Conservation (phyloP, 2,888 invertebrate species). For the Cryptus viduatorius region DNA sequence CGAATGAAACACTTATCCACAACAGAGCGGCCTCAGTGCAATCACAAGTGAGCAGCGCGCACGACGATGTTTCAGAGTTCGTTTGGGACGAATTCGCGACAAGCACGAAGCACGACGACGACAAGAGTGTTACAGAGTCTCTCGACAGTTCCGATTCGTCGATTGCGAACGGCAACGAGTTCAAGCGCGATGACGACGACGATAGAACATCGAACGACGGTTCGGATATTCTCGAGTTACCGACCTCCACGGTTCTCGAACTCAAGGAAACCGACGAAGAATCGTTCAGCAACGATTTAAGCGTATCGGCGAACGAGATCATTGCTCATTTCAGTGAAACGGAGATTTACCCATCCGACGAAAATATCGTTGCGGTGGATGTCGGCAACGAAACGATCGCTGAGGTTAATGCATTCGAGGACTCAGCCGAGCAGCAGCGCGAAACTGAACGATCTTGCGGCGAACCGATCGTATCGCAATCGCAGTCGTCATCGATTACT, state of each 20-base stretch:
- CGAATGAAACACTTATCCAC: not conserved
- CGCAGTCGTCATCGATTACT: not conserved
- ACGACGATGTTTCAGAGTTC: slow-evolving; percentile 55
- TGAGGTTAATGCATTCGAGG: not conserved
- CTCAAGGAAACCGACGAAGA: slow-evolving; percentile 75
- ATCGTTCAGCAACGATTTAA: slow-evolving; percentile 78
- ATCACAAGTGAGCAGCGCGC: slow-evolving; percentile 39
- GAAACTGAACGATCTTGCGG: not conserved
- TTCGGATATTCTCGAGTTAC: slow-evolving; percentile 78
- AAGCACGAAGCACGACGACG: slow-evolving; percentile 24
- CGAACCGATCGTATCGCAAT: not conserved
- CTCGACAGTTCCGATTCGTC: slow-evolving; percentile 60
- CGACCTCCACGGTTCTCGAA: slow-evolving; percentile 73
- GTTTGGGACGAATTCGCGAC: slow-evolving; percentile 66
- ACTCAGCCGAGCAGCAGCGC: not conserved
- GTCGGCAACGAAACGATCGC: not conserved
- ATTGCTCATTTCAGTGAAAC: slow-evolving; percentile 77
- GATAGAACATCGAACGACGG: slow-evolving; percentile 69
- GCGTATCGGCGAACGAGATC: slow-evolving; percentile 79
- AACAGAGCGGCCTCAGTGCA: slow-evolving; percentile 11
- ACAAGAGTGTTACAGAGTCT: slow-evolving; percentile 41
- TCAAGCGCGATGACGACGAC: slow-evolving; percentile 26
- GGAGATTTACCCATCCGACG: slow-evolving; percentile 70
- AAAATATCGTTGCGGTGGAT: slow-evolving; percentile 70
- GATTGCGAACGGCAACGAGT: slow-evolving; percentile 52